Evolutionary conservation across 2,113 vertebrate genomes (phyloP).

Genomic region (Struthio camelus): DNA sequence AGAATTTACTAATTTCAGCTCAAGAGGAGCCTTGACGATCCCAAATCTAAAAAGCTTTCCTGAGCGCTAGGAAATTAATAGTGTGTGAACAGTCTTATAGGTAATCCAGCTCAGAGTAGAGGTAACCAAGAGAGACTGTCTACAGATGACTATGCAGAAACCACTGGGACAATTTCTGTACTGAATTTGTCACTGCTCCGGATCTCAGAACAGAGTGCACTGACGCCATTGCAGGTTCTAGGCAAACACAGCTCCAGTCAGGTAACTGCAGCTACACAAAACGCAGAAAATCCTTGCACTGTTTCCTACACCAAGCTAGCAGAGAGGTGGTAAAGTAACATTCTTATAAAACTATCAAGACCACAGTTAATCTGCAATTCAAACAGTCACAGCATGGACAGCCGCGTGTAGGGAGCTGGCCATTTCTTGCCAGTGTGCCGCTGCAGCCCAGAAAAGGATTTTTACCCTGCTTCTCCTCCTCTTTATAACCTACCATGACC

Average conservation of each 20-base stretch:
- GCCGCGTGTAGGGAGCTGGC: neutral
- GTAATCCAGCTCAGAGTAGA: neutral
- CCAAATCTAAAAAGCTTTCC: neutral
- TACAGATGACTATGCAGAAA: neutral
- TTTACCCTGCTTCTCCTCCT: neutral
- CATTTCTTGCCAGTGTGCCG: neutral
- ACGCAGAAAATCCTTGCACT: neutral
- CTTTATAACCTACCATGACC: neutral
- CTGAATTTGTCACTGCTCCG: neutral
- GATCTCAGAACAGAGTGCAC: neutral
- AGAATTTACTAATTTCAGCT: neutral
- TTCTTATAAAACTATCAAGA: accelerated
- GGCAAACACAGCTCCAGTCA: neutral
- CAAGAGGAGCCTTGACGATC: neutral
- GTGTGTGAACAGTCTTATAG: neutral
- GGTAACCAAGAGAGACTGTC: neutral
- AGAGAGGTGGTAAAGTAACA: neutral
- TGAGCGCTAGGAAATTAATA: neutral
- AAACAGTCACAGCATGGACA: neutral
- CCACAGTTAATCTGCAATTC: neutral
- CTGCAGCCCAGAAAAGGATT: neutral
- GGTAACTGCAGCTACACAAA: neutral
- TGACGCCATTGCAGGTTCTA: neutral
- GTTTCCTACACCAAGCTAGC: neutral
- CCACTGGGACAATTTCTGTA: neutral